Conservation (phyloP, 1,140 invertebrate species). For the Harpegnathos saltator region DNA sequence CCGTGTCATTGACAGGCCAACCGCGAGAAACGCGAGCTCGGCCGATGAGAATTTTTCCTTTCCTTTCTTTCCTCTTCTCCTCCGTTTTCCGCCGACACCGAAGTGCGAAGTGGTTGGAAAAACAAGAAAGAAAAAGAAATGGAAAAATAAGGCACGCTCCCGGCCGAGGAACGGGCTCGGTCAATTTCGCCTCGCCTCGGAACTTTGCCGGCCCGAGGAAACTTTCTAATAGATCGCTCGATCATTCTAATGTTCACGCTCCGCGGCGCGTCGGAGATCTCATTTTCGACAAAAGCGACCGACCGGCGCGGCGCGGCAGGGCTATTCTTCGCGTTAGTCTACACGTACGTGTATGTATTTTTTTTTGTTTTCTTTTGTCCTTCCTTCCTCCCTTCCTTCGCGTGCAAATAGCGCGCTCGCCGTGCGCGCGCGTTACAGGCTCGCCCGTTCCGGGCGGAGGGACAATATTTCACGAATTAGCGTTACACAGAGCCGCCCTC, state of each 20-base stretch:
- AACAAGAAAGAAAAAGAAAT: no score
- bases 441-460: not conserved
- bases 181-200: not conserved
- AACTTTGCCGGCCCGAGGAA: not conserved
- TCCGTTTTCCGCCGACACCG: no score
- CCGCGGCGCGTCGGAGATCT: constrained; percentile 5
- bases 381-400: not conserved
- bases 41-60: constrained; percentile 11
- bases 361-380: not conserved
- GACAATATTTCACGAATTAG: constrained; percentile 60
- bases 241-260: constrained; percentile 19
- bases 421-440: constrained; percentile 19
- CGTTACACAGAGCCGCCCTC: constrained; percentile 12
- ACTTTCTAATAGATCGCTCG: constrained; percentile 33
- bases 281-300: not conserved
- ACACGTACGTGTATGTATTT: not conserved
- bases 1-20: not conserved
- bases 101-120: no score
- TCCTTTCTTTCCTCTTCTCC: no score
- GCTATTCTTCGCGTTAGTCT: not conserved
- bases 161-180: no score
- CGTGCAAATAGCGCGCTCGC: no score
- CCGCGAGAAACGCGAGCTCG: not conserved
- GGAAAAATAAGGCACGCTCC: no score
- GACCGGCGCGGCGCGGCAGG: no score